phyloP scores from a whole-genome alignment of 2,113 vertebrate genomes.

The Poeciliopsis retropinna region DNA sequence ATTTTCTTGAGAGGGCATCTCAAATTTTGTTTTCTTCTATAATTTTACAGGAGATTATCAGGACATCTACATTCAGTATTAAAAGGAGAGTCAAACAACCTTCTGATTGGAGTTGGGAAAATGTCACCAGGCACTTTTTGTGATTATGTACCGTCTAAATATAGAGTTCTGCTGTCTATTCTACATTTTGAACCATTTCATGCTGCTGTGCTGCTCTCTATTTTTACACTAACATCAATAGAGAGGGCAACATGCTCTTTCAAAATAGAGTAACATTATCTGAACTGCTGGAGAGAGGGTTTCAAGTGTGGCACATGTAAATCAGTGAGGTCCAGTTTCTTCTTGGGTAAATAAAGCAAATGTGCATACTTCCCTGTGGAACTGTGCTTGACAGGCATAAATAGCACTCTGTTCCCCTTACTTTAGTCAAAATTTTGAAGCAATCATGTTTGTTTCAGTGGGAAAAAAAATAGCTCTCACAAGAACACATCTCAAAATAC shows the following conservation, averaged over 20 bases:
- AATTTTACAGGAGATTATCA: neutral
- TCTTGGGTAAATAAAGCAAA: constrained; percentile 28
- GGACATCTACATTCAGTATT: constrained; percentile 46
- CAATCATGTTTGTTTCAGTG: neutral
- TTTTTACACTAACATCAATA: constrained; percentile 72
- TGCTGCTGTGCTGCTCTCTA: constrained; percentile 52
- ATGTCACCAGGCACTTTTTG: constrained; percentile 62
- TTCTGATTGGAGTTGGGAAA: constrained; percentile 57
- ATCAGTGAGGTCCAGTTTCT: constrained; percentile 44
- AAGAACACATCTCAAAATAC: neutral
- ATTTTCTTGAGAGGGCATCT: neutral
- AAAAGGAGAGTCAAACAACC: constrained; percentile 47
- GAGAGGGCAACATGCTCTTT: constrained; percentile 41
- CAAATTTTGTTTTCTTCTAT: neutral
- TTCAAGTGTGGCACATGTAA: constrained; percentile 38
- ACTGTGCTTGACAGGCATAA: neutral
- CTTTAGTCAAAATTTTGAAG: constrained; percentile 2
- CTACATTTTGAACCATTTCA: constrained; percentile 64
- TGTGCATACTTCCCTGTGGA: constrained; percentile 21
- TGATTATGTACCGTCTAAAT: constrained; percentile 66
- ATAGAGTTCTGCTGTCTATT: constrained; percentile 54
- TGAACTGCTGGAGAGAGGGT: constrained; percentile 30
- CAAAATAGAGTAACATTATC: constrained; percentile 65
- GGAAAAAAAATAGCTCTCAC: neutral
- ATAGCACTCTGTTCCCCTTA: constrained; percentile 8